phyloP scores from a whole-genome alignment of 2,797 vertebrate species.

The Esox masquinongy region DNA sequence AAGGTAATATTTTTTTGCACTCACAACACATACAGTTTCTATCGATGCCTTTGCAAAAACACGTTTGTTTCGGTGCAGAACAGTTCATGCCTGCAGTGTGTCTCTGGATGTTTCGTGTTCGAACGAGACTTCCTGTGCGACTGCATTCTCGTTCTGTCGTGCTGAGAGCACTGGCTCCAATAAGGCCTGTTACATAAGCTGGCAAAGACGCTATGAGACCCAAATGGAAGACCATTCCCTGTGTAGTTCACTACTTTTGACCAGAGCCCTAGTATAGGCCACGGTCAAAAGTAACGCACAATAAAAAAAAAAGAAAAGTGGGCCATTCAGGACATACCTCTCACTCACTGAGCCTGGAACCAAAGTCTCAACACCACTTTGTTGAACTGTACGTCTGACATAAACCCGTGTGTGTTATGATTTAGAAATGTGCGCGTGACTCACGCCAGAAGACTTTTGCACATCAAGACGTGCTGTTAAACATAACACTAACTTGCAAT shows the following conservation, averaged over 20 bases:
- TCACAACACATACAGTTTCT: not conserved
- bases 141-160: not conserved
- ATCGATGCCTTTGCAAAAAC: not conserved
- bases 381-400: constrained; percentile 7
- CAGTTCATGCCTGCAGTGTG: not conserved
- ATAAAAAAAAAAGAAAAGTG: not conserved
- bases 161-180: not conserved
- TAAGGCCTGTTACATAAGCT: not conserved
- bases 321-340: not conserved
- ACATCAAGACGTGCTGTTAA: not conserved
- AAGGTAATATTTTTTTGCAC: not conserved
- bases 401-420: not conserved
- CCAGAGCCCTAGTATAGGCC: not conserved
- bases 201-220: not conserved
- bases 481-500: not conserved
- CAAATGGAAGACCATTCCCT: not conserved
- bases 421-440: constrained; percentile 8
- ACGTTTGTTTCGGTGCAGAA: not conserved
- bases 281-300: not conserved
- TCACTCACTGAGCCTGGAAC: constrained; percentile 1
- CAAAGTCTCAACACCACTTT: not conserved
- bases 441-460: not conserved
- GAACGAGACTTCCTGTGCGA: constrained; percentile 4
- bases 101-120: not conserved
- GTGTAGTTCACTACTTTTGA: not conserved